Base-by-base conservation (phyloP, 2,113 vertebrate genomes). In the Myrmecophaga tridactyla region DNA sequence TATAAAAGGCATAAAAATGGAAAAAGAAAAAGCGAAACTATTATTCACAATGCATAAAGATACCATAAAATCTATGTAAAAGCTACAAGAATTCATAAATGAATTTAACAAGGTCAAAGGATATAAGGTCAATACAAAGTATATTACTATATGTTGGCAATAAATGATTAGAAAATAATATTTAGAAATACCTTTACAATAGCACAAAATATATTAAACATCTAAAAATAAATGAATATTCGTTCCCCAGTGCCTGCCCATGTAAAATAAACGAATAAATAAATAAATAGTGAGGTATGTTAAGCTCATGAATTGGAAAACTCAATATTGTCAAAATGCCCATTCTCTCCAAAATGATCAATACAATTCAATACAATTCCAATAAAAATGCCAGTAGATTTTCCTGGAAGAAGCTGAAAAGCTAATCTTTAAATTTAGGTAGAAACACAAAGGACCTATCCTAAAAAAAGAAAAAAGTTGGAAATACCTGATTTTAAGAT, bases 401-500 rank as follows among this genome's bases (percentile, higher is more conserved):
- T 78, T 53, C 27, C 58, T 15, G 7, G 34, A 83, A 15, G 36
- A 77, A 41, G 36, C 14, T 78, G 23, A 91, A 48, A 43, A 48
- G 41, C 4, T 86, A n/a, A 90, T 10, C 77, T 60, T n/a, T 72
- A 80, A 85, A 78, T n/a, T 62, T 51, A 80, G 21, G 70, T 76
- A 25, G 36, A 77, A 51, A 60, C 46, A 43, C 25, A 70, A 62
- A 77, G 17, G n/a, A 63, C 63, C 21, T n/a, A 84, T 31, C 48
- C 56, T 67, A 53, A 43, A 63, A 76, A 46, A 27, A 83, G 81
- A 67, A 94, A 53, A 88, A 39, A 48, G 48, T 3, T n/a, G 25
- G n/a, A 36, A n/a, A 58, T 82, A 82, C 29, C 46, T 83, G 20
- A 76, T n/a, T 91, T 92, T 69, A 95, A 87, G n/a, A 73, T 65